Conservation (phyloP, 2,113 vertebrate genomes). For the Psephotus haematonotus region DNA sequence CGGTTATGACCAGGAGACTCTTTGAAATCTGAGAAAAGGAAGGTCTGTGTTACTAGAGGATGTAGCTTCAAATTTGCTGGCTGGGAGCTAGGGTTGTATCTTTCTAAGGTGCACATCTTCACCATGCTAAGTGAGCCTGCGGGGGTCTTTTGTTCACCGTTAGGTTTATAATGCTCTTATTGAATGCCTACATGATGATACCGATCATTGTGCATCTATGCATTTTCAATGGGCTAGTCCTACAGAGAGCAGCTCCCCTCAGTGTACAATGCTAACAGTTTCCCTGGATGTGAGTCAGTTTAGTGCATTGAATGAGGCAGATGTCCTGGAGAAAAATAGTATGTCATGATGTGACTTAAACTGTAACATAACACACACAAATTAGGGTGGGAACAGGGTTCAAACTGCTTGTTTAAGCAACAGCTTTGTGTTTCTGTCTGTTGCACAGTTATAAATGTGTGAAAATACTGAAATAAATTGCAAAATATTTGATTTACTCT, state of each 20-base stretch:
- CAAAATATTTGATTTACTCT: background rate
- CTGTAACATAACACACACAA: background rate
- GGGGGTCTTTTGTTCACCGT: background rate
- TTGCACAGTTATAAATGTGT: background rate
- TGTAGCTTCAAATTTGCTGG: background rate
- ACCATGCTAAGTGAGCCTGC: background rate
- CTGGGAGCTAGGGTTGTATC: background rate
- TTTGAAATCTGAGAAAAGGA: background rate
- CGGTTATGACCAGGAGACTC: background rate
- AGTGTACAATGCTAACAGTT: background rate
- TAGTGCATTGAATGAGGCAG: rapidly evolving
- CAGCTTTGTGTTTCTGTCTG: background rate
- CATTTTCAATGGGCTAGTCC: background rate
- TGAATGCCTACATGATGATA: rapidly evolving
- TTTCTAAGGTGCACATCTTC: background rate
- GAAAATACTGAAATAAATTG: background rate
- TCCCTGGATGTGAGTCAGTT: background rate
- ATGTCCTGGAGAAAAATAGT: background rate
- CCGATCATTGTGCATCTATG: rapidly evolving
- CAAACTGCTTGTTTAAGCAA: background rate
- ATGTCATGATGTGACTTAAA: background rate
- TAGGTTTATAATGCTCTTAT: background rate
- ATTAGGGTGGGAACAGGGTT: background rate
- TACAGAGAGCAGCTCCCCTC: background rate
- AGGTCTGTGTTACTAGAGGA: background rate